Evolutionary conservation across 1,140 invertebrate genomes (phyloP).

Genomic region (Camponotus pennsylvanicus): DNA sequence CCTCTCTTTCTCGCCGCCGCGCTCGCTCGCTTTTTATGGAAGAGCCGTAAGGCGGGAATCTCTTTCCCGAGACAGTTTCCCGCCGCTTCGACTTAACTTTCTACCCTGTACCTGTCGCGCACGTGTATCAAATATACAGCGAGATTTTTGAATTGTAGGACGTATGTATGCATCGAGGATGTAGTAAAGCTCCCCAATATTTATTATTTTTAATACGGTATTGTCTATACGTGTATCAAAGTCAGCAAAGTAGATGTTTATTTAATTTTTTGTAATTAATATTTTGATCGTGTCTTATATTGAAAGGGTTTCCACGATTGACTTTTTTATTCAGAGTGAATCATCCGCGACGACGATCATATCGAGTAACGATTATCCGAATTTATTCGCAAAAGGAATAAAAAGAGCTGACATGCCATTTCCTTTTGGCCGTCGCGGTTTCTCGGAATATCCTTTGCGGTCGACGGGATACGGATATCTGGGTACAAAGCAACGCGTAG

Average conservation of each 20-base stretch:
- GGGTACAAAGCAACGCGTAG: slow-evolving; percentile 42
- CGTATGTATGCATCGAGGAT: background rate
- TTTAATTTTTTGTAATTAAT: background rate
- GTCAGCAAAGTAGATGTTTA: background rate
- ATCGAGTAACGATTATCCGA: slow-evolving; percentile 14
- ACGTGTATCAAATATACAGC: background rate
- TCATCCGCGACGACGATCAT: slow-evolving; percentile 61
- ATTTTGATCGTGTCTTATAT: background rate
- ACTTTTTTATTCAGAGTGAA: slow-evolving; percentile 75
- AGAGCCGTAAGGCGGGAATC: slow-evolving; percentile 30
- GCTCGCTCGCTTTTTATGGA: slow-evolving; percentile 51
- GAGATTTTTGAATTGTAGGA: background rate
- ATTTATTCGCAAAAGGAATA: slow-evolving; percentile 17
- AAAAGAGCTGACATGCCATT: slow-evolving; percentile 51
- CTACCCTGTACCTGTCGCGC: background rate
- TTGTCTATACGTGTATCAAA: background rate
- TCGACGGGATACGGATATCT: slow-evolving; percentile 71
- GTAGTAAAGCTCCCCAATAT: background rate
- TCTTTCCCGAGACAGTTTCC: slow-evolving; percentile 38
- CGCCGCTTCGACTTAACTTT: background rate
- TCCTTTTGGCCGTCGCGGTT: slow-evolving; percentile 66
- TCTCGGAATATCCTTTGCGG: slow-evolving; percentile 77
- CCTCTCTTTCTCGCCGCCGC: slow-evolving; percentile 33
- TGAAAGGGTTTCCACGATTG: background rate
- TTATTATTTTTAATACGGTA: background rate